These are phyloP conservation scores for Xylophagus ater DNA, from an alignment of 2,888 invertebrate genomes.

Conservation along the genomic window DNA sequence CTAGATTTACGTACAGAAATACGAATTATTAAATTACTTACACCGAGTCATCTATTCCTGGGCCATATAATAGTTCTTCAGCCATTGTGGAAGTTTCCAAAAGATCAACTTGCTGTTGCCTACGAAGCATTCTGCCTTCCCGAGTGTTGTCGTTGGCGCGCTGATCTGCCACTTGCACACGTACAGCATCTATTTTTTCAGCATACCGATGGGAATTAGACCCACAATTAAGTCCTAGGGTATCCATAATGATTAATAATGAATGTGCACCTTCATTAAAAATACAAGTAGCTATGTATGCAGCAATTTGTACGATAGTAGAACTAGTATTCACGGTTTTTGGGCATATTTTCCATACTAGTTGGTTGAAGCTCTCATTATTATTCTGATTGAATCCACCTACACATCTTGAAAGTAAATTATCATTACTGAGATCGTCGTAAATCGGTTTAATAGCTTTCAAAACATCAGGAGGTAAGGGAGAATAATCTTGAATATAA, in stretches of 20 bases:
- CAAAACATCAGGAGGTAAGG: constrained; percentile 5
- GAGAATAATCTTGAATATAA: neutral
- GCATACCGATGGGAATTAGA: constrained; percentile 16
- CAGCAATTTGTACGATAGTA: constrained; percentile 1
- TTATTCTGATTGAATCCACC: constrained; percentile 6
- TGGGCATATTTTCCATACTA: constrained; percentile 2
- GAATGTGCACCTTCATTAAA: constrained; percentile 17
- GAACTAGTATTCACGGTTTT: neutral
- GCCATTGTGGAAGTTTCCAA: too few relatives aligned
- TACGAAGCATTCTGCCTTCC: constrained; percentile 17
- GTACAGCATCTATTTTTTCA: constrained; percentile 13
- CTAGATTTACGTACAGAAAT: too few relatives aligned
- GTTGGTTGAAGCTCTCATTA: constrained; percentile 1
- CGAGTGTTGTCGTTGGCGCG: constrained; percentile 14
- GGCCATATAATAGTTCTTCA: too few relatives aligned
- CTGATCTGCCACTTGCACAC: constrained; percentile 12
- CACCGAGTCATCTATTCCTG: too few relatives aligned
- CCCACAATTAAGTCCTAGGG: constrained; percentile 15
- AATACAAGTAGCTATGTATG: constrained; percentile 15
- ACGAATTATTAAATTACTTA: too few relatives aligned
- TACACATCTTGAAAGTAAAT: constrained; percentile 1
- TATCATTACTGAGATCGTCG: constrained; percentile 5
- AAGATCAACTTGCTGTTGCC: constrained; percentile 17
- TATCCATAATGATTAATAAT: constrained; percentile 13
- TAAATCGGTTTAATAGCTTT: constrained; percentile 5